A percentile compares a stretch with the other conserved stretches of the same genome.
Evolutionary conservation across 2,113 vertebrate species (phyloP).

Genomic region (Dipodomys stephensi): DNA sequence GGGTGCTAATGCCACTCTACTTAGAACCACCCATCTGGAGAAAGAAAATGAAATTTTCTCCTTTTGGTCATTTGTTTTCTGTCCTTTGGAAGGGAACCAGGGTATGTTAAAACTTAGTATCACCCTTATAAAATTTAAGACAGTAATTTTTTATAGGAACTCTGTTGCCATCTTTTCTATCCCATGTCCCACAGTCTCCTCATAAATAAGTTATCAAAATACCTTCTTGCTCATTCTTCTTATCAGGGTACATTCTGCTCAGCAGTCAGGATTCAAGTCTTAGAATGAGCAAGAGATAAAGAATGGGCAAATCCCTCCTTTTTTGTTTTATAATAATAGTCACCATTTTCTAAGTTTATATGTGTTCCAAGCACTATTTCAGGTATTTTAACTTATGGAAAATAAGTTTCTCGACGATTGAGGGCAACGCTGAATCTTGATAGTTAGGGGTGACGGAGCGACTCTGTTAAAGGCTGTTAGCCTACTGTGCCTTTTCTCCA

Average conservation of each 20-base stretch:
- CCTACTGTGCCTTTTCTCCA: not conserved
- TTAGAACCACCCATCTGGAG: not conserved
- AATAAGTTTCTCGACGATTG: not conserved
- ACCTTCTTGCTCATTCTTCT: constrained; percentile 28
- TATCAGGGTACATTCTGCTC: constrained; percentile 67
- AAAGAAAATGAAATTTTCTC: not conserved
- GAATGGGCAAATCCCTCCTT: not conserved
- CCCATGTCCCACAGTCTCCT: constrained; percentile 36
- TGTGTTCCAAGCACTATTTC: not conserved
- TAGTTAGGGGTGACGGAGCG: not conserved
- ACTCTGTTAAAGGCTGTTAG: not conserved
- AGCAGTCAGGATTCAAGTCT: constrained; percentile 20
- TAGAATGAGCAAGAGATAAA: not conserved
- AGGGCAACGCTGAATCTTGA: not conserved
- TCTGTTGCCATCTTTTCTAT: constrained; percentile 44
- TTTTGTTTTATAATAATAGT: not conserved
- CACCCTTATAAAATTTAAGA: constrained; percentile 53
- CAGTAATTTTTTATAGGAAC: constrained; percentile 48
- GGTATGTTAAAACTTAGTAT: constrained; percentile 39
- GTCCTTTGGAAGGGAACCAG: constrained; percentile 9
- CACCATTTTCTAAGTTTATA: not conserved
- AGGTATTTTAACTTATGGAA: not conserved
- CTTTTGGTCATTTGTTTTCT: not conserved
- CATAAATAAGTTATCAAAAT: constrained; percentile 50
- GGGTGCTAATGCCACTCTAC: not conserved